Conservation (phyloP, 1,140 invertebrate genomes). For the Temnothorax curvispinosus region DNA sequence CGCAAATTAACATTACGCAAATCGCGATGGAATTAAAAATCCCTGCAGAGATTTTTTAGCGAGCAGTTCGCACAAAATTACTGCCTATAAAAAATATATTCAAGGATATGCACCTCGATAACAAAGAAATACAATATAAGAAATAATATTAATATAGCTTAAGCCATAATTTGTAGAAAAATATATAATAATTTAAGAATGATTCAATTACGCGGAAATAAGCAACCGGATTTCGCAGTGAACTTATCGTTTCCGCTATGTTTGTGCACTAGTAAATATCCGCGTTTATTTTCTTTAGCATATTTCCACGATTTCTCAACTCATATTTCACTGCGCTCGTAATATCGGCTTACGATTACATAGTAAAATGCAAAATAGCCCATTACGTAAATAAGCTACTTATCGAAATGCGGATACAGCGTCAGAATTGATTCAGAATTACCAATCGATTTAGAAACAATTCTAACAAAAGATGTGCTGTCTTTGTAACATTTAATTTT, state of each 20-base stretch:
- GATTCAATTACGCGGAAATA: background rate
- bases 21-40: background rate
- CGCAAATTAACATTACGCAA: constrained; percentile 5
- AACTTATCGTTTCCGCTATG: background rate
- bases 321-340: background rate
- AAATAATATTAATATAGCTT: background rate
- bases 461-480: background rate
- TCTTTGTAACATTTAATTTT: background rate
- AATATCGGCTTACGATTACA: background rate
- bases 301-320: background rate
- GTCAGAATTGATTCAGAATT: background rate
- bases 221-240: background rate
- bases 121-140: background rate
- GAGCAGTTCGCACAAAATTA: background rate
- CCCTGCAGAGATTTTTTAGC: background rate
- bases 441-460: background rate
- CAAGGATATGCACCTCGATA: background rate
- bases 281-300: background rate
- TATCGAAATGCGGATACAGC: background rate
- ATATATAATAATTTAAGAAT: background rate
- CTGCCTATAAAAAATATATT: background rate
- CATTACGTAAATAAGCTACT: background rate
- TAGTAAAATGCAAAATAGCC: background rate
- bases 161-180: background rate
- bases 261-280: background rate